Evolutionary conservation across 2,113 vertebrate species (phyloP).

Genomic region (Poeciliopsis retropinna): DNA sequence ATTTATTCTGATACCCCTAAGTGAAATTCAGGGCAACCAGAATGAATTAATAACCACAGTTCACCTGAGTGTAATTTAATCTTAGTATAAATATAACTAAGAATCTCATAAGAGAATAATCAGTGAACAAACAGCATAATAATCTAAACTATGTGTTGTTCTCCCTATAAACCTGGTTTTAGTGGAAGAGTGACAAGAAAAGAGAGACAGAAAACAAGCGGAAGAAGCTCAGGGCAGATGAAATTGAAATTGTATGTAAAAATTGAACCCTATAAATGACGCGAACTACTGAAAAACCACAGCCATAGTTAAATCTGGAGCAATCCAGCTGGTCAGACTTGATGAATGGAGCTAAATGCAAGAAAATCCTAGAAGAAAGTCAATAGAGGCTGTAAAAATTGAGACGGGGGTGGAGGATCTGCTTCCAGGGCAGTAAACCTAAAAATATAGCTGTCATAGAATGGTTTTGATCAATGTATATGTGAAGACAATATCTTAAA

Average conservation of each 20-base stretch:
- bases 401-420: neutral
- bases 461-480: no score
- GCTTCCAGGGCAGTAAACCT: neutral
- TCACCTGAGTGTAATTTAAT: no score
- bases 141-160: no score
- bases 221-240: neutral
- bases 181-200: no score
- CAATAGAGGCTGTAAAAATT: neutral
- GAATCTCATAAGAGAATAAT: neutral
- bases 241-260: neutral
- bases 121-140: neutral
- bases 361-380: neutral
- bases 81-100: neutral
- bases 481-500: no score
- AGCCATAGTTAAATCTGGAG: no score
- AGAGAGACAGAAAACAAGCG: no score
- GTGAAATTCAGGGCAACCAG: neutral
- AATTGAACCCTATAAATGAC: neutral
- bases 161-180: no score
- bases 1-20: neutral
- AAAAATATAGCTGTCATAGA: neutral
- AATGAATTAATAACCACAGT: neutral
- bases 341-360: neutral
- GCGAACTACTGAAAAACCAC: no score
- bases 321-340: no score